Evolutionary conservation across 92 coral and sea anemone species (phyloP), one percentile per base, ranked within the genome.

Genomic region (Heteractis magnifica): DNA sequence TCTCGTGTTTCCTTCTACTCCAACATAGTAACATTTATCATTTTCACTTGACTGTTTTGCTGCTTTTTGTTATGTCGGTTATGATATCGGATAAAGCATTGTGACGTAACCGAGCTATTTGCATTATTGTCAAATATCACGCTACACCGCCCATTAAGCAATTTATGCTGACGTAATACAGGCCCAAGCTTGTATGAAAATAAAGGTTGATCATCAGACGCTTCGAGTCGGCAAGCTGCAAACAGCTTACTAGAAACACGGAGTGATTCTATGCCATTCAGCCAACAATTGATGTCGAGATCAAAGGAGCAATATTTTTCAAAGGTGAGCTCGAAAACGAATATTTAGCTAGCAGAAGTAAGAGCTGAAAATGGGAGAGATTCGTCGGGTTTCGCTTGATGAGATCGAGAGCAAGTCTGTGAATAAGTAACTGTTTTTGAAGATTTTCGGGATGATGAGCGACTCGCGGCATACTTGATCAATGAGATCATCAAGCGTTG

Each of bases 201-300:
- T 26, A 68, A 68, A 68, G 73, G 23, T 68, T 68, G 49, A 48
- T 21, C 73, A 68, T 68, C 49, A 68, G 49, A 68, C 73, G 50
- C 49, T 26, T 68, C 10, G 50, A 68, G 48, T n/a, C 73, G 14
- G 3, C 49, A 68, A 68, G 14, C 73, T 68, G 49, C 73, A 10
- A 8, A 16, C 73, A 68, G 49, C 73, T 68, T 5, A 62, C 70
- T 16, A 62, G 21, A 62, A 62, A 62, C 70, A 0, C 70, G 70
- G 41, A 6, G 73, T 68, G 73, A 68, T 68, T 68, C 49, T 23
- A 5, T 5, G 23, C 73, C 70, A 58, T 58, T 62, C 20, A 68
- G 8, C 72, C 73, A 23, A 26, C 73, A 68, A 68, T 26, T 11
- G 41, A 68, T 68, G 73, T 21, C 48, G 73, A 68, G 18, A 62